Evolutionary conservation across 2,888 invertebrate species (phyloP), one percentile per base, ranked within the genome.

Genomic region (Biston betularia): DNA sequence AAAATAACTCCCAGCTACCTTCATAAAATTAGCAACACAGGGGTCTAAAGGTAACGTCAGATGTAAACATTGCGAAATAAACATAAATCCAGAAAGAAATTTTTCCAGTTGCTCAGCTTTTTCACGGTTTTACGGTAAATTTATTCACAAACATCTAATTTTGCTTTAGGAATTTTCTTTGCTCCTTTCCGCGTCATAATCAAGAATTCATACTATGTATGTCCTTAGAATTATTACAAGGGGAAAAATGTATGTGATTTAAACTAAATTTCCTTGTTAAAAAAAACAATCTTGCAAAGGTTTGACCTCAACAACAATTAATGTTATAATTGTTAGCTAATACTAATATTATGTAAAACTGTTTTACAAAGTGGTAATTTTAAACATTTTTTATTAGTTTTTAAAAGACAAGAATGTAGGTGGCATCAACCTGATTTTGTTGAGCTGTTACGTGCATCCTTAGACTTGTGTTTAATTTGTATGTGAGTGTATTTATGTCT

Each of bases 131-230:
- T 67, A 68, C 67, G 69, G 63, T 52, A 69, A 70, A 71, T 74
- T 74, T 74, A 74, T 73, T 69, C 68, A 65, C 65, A 68, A 71
- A 67, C 67, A 68, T 70, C 63, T 69, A 69, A 70, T 68, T 72
- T 68, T 55, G 64, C 61, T 61, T 42, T 54, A 48, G 58, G 65
- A 65, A 58, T 60, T 68, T 61, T 52, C 62, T 62, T 63, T 45
- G 59, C 63, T 55, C 50, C 54, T 67, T 68, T 63, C 48, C 45
- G 63, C 55, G 63, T 67, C 54, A 46, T 59, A 55, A 63, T 48
- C 44, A 38, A 45, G 55, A 55, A 59, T 55, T 63, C 24, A 60
- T 55, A 59, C 63, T 55, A 63, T 68, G 55, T 59, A 55, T 15
- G 45, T 33, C 46, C 55, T 63, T 55, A 63, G 45, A 53, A 55